Percentiles rank a stretch among this genome's conserved stretches.
phyloP scores from a whole-genome alignment of 64 coral and sea anemone species.

The Platygyra sinensis region DNA sequence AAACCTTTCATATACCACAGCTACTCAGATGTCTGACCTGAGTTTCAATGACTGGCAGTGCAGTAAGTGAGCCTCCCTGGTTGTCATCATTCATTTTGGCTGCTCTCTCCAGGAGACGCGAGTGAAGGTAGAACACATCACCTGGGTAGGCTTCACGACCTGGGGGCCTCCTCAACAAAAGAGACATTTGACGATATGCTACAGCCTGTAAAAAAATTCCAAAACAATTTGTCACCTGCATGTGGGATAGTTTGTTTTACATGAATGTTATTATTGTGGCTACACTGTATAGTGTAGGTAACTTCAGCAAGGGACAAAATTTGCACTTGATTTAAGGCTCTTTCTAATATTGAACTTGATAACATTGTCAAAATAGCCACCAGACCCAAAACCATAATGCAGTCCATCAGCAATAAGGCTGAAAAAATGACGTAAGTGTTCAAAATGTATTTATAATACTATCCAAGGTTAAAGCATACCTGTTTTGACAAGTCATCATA shows the following conservation, averaged over 20 bases:
- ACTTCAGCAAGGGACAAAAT: too few relatives aligned
- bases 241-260: too few relatives aligned
- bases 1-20: not conserved
- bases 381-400: too few relatives aligned
- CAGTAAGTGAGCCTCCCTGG: slow-evolving; percentile 94
- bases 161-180: slow-evolving; percentile 93
- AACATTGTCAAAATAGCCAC: too few relatives aligned
- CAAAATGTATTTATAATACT: not conserved
- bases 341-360: too few relatives aligned
- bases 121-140: slow-evolving; percentile 99
- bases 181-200: slow-evolving; percentile 99
- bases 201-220: slow-evolving; percentile 69
- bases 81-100: slow-evolving; percentile 98
- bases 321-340: too few relatives aligned
- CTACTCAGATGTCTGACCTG: slow-evolving; percentile 42
- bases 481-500: slow-evolving; percentile 99
- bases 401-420: too few relatives aligned
- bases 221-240: not conserved
- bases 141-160: slow-evolving; percentile 99
- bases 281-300: too few relatives aligned
- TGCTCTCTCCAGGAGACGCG: slow-evolving; percentile 94
- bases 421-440: not conserved
- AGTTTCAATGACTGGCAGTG: slow-evolving; percentile 96
- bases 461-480: slow-evolving; percentile 30
- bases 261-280: too few relatives aligned